Conservation (phyloP, 2,888 invertebrate species). For the Zhuqinia jingwanae region DNA sequence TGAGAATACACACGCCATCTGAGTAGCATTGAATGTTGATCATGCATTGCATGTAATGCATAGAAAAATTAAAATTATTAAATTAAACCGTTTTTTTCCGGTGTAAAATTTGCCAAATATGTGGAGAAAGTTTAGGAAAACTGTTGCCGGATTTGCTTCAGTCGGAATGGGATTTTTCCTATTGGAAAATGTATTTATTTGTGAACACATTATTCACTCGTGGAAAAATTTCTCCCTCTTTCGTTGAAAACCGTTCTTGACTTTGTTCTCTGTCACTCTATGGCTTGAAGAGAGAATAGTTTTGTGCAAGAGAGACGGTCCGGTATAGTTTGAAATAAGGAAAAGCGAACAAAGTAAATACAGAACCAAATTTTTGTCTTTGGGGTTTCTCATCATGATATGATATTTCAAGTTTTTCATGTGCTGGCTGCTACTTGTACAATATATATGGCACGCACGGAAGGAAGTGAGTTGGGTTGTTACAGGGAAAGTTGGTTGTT, state of each 20-base stretch:
- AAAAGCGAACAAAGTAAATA: slow-evolving; percentile 31
- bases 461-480: not conserved
- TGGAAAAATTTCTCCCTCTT: slow-evolving; percentile 45
- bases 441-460: not conserved
- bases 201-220: not conserved
- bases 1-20: slow-evolving; percentile 32
- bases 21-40: not conserved
- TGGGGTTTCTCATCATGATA: not conserved
- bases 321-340: slow-evolving; percentile 50
- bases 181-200: slow-evolving; percentile 11
- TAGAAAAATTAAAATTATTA: not conserved
- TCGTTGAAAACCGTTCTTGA: slow-evolving; percentile 48
- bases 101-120: not conserved
- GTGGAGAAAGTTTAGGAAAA: slow-evolving; percentile 15
- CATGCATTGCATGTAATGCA: slow-evolving; percentile 13
- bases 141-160: not conserved
- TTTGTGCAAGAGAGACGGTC: not conserved
- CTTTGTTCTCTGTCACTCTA: slow-evolving; percentile 60
- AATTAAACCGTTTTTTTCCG: not conserved
- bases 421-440: no score
- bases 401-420: not conserved
- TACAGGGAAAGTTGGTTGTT: not conserved
- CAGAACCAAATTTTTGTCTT: no score
- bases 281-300: slow-evolving; percentile 40
- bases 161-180: not conserved